Evolutionary conservation across 2,888 invertebrate genomes (phyloP), one percentile per base, ranked within the genome.

Genomic region (Latrodectus elegans): DNA sequence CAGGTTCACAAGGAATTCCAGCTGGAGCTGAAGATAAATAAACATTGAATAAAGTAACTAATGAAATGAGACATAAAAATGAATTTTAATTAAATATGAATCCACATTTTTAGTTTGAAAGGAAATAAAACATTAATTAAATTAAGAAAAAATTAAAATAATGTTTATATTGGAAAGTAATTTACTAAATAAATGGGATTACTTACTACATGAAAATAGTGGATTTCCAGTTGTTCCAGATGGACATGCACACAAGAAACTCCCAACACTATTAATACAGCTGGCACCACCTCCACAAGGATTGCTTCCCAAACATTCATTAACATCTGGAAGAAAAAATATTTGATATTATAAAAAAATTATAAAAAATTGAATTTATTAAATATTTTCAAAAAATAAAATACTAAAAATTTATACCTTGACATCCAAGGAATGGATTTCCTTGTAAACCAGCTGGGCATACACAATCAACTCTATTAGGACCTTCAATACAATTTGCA

Each of bases 221-320:
- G 97, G 97, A 94, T 97, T 97, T 74, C 97, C 97, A 85, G 95
- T 95, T 91, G 95, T 95, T 75, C 95, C 95, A 89, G 95, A 95
- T 91, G 96, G 95, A 91, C 98, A 98, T 67, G 96, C 94, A 92
- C 98, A 98, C 91, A 96, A 96, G 92, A 95, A 98, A 90, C 96
- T 95, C 79, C 98, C 98, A 15, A 95, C 94, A 0, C 96, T 96
- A 92, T 98, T 98, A 89, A 97, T 95, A 91, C 98, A 98, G 70
- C 95, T 95, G 0, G 98, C 97, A 92, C 96, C 96, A 67, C 90
- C 90, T 79, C 92, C 92, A 89, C 93, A 93, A 55, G 91, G 89
- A 87, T 91, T 92, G 15, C 91, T 92, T 17, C 91, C 89, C 53
- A 91, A 90, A 90, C 93, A 93, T 90, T 93, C 93, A 90, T 92